Evolutionary conservation across 2,797 vertebrate species (phyloP), one percentile per base, ranked within the genome.

Genomic region (Epinephelus malabaricus): DNA sequence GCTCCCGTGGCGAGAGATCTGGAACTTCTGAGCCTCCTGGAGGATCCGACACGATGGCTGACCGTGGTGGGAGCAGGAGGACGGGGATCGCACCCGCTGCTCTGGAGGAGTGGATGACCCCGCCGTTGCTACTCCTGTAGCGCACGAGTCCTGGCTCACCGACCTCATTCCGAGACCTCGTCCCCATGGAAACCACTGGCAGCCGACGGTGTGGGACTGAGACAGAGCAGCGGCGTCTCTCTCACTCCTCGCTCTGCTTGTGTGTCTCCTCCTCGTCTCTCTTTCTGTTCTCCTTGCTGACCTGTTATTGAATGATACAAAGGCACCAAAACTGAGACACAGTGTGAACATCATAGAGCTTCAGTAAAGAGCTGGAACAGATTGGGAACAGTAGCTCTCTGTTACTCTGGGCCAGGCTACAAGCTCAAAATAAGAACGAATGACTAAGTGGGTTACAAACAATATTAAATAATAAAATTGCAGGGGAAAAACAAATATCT

Each of bases 21-120:
- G 95, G 73, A 95, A 96, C 87, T 93, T 96, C 86, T 96, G 95
- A 2, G 96, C 91, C 59, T 94, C 88, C 78, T 96, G 95, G 19
- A 95, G 93, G 47, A 92, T 89, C 72, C 46, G 88, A 74, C 87
- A 94, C 0, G 93, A 93, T 0, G 86, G 89, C 3, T 90, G 89
- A 0, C 83, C 85, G 5, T 76, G 90, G 76, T 83, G 91, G 43
- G 81, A 91, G 63, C 81, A 92, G 27, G 86, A 83, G 0, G 84
- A 82, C 0, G 87, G 43, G 2, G 88, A 49, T 25, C 80, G 88
- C n/a, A 72, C 69, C 10, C 14, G 72, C 34, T 86, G 76, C 76
- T 93, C 91, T 1, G 89, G 80, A 34, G 83, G 87, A 21, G 85
- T 65, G 40, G 86, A 73, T 0, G 83, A 80, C 9, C 63, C 84